Conservation (phyloP, 2,113 vertebrate genomes). For the Cnemophilus loriae region DNA sequence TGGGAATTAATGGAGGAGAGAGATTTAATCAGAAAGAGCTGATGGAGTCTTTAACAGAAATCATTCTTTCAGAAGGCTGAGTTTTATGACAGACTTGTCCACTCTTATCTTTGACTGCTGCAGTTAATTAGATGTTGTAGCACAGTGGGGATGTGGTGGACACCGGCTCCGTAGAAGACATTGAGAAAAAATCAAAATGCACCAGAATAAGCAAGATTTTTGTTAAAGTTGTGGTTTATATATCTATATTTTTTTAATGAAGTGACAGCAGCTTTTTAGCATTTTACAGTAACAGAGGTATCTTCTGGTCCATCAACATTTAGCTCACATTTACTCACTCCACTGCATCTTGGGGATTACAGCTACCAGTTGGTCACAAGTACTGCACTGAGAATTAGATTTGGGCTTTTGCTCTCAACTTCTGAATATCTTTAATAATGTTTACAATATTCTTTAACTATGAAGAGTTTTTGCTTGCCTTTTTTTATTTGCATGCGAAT, state of each 20-base stretch:
- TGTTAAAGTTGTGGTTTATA: too few species aligned
- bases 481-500: neutral
- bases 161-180: neutral
- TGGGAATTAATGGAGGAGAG: neutral
- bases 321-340: neutral
- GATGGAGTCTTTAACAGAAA: neutral
- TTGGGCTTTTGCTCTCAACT: neutral
- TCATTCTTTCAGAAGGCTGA: neutral
- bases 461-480: neutral
- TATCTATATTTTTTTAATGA: neutral
- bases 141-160: neutral
- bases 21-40: neutral
- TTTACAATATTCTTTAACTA: neutral
- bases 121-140: neutral
- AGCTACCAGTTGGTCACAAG: neutral
- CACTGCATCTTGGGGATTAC: neutral
- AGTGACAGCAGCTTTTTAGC: neutral
- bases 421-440: neutral
- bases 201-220: neutral
- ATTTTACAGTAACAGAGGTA: neutral
- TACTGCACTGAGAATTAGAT: neutral
- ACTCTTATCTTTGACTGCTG: neutral
- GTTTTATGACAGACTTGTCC: neutral
- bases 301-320: neutral
- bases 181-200: neutral